A percentile compares a stretch with the other conserved stretches of the same genome.
phyloP scores from a whole-genome alignment of 2,113 vertebrate species.

The Zosterops japonicus region DNA sequence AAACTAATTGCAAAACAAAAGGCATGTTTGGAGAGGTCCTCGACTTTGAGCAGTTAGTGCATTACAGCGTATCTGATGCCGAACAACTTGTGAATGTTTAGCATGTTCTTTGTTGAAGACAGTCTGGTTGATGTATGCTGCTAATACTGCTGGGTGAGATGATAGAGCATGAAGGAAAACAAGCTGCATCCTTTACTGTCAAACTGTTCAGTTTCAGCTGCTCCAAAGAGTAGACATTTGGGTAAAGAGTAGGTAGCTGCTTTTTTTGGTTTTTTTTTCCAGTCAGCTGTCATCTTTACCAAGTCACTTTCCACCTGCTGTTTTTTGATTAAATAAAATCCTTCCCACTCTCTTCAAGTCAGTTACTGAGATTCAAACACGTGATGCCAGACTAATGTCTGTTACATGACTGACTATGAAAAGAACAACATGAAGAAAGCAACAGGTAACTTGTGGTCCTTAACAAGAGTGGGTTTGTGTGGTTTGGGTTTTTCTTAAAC shows the following conservation, averaged over 20 bases:
- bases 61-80: neutral
- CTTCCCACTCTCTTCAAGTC: constrained; percentile 20
- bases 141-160: neutral
- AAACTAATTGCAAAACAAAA: constrained; percentile 56
- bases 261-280: neutral
- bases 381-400: neutral
- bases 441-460: neutral
- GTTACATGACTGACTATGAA: neutral
- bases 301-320: neutral
- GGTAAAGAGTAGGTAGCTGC: constrained; percentile 21
- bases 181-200: neutral
- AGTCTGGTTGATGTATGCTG: neutral
- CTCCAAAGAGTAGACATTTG: neutral
- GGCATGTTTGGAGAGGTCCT: constrained; percentile 39
- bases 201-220: neutral
- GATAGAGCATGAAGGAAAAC: neutral
- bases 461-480: neutral
- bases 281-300: constrained; percentile 13
- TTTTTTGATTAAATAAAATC: neutral
- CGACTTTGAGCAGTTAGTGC: neutral
- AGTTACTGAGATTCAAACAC: neutral
- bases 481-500: neutral
- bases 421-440: neutral
- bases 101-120: neutral
- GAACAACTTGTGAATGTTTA: neutral